phyloP scores from a whole-genome alignment of 2,113 vertebrate species.

The Mugil cephalus region DNA sequence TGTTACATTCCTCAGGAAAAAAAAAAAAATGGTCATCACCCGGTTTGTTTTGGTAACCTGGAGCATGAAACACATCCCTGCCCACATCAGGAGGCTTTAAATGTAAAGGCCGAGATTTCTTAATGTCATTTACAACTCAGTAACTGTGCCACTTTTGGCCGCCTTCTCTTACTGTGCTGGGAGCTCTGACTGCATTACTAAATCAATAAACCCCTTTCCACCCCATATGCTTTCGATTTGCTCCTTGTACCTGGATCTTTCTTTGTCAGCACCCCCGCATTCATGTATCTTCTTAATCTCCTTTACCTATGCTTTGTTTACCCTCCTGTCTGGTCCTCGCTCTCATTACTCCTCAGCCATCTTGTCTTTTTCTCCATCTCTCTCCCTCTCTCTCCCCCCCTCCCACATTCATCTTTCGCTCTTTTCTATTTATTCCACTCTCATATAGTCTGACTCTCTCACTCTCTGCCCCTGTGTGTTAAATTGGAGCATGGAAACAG shows the following conservation, averaged over 20 bases:
- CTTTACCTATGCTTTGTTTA: conserved; percentile 61
- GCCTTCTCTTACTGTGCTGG: conserved; percentile 50
- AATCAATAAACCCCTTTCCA: conserved; percentile 51
- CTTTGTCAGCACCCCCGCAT: conserved; percentile 24
- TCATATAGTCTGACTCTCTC: conserved; percentile 26
- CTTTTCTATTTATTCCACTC: conserved; percentile 67
- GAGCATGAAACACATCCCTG: conserved; percentile 62
- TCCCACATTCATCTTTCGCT: conserved; percentile 35
- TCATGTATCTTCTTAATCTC: conserved; percentile 47
- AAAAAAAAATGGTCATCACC: conserved; percentile 66
- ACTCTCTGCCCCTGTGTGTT: conserved; percentile 48
- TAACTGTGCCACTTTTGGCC: conserved; percentile 67
- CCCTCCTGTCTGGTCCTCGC: conserved; percentile 48
- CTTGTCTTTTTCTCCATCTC: conserved; percentile 27
- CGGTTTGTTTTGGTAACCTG: conserved; percentile 76
- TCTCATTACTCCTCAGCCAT: conserved; percentile 42
- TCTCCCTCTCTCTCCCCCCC: conserved; percentile 14
- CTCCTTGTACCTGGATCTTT: conserved; percentile 36
- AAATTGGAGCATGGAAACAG: conserved; percentile 67
- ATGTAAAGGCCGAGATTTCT: conserved; percentile 55
- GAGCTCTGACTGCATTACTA: conserved; percentile 45
- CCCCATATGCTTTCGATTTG: conserved; percentile 39
- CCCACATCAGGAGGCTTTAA: conserved; percentile 51
- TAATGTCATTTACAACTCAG: conserved; percentile 70
- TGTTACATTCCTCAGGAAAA: conserved; percentile 74